Evolutionary conservation across 1,140 invertebrate species (phyloP).

Genomic region (Antheraea pernyi): DNA sequence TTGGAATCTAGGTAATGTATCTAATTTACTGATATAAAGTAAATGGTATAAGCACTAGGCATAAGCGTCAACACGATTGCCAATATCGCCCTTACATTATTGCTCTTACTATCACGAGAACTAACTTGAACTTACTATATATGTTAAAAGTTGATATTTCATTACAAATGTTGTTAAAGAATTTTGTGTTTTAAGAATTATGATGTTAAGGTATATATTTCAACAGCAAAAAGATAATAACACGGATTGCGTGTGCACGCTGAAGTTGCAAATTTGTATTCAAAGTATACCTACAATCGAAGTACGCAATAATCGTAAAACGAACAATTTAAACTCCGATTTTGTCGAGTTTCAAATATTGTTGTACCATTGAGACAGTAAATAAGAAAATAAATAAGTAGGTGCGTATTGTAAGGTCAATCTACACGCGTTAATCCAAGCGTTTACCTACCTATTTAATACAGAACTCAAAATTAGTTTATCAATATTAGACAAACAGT

Average conservation of each 20-base stretch:
- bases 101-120: slow-evolving; percentile 33
- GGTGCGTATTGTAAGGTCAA: slow-evolving; percentile 8
- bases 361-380: slow-evolving; percentile 32
- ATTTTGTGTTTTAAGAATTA: slow-evolving; percentile 13
- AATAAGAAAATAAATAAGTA: slow-evolving; percentile 34
- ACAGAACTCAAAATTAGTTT: no score
- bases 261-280: slow-evolving; percentile 60
- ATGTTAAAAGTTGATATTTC: slow-evolving; percentile 19
- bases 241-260: slow-evolving; percentile 39
- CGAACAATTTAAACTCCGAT: slow-evolving; percentile 62
- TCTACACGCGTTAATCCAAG: slow-evolving; percentile 8
- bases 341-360: slow-evolving; percentile 53
- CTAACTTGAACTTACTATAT: slow-evolving; percentile 28
- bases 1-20: neutral
- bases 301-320: slow-evolving; percentile 68
- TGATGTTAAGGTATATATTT: slow-evolving; percentile 19
- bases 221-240: slow-evolving; percentile 10
- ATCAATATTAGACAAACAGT: no score
- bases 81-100: slow-evolving; percentile 41
- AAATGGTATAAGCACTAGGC: slow-evolving; percentile 22
- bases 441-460: neutral
- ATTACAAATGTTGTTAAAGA: neutral
- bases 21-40: slow-evolving; percentile 27
- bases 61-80: slow-evolving; percentile 29
- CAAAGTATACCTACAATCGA: slow-evolving; percentile 60